Conservation (phyloP, 2,797 vertebrate genomes). For the Sylvia borin region DNA sequence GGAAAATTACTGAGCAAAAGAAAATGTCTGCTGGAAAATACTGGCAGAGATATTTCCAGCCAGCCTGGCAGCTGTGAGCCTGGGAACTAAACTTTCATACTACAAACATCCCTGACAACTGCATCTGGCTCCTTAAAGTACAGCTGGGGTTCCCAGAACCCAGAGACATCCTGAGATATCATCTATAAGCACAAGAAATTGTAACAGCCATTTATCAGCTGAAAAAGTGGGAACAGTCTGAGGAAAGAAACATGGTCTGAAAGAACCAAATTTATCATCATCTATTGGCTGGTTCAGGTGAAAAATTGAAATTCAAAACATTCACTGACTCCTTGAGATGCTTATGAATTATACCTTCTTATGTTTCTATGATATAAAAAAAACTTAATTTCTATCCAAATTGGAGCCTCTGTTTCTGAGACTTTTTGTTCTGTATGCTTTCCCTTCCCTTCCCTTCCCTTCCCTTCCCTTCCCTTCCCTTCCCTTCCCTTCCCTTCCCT, state of each 20-base stretch:
- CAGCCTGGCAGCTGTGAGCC: background rate
- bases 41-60: background rate
- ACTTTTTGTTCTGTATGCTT: accelerated
- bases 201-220: background rate
- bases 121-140: background rate
- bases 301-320: background rate
- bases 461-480: accelerated
- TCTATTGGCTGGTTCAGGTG: background rate
- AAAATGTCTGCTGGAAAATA: background rate
- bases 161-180: background rate
- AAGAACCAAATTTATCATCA: background rate
- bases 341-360: background rate
- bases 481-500: background rate
- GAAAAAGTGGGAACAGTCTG: background rate
- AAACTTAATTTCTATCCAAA: background rate
- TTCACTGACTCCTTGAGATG: background rate
- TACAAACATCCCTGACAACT: background rate
- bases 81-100: background rate
- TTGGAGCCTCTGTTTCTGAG: background rate
- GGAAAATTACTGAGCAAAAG: background rate
- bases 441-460: accelerated
- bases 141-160: background rate
- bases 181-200: accelerated
- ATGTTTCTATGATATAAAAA: background rate
- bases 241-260: background rate